Percentiles rank a stretch among this genome's conserved stretches.
These are phyloP conservation scores for Nymphalis urticae DNA, from an alignment of 2,888 invertebrate species.

Conservation along the genomic window DNA sequence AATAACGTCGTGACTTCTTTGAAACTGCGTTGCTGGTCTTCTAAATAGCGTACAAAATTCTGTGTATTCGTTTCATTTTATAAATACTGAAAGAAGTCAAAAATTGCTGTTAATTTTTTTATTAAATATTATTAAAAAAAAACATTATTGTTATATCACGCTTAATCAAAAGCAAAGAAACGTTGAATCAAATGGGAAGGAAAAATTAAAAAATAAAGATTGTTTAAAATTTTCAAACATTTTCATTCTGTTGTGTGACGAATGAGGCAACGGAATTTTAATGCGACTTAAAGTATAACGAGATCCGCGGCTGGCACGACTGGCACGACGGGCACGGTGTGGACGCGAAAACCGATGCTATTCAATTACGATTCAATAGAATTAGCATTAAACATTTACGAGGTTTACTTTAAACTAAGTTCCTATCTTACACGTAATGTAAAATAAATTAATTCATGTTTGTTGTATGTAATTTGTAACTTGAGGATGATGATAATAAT, in stretches of 20 bases:
- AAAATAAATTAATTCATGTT: too few relatives aligned
- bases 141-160: too few relatives aligned
- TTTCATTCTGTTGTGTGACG: neutral
- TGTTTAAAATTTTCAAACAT: too few relatives aligned
- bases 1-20: constrained; percentile 2
- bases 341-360: constrained; percentile 14
- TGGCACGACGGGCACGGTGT: neutral
- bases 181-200: too few relatives aligned
- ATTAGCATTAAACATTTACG: constrained; percentile 9
- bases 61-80: neutral
- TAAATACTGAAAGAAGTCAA: neutral
- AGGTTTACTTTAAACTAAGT: neutral
- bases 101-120: too few relatives aligned
- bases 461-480: too few relatives aligned
- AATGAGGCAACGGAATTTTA: constrained; percentile 10
- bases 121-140: too few relatives aligned
- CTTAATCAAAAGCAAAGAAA: too few relatives aligned
- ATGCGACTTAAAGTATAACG: constrained; percentile 20
- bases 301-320: constrained; percentile 25
- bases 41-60: neutral
- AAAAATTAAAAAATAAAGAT: too few relatives aligned
- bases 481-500: too few relatives aligned
- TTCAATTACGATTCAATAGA: constrained; percentile 25
- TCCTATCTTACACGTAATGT: neutral
- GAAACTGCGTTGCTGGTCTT: neutral